These are phyloP conservation scores for Condylura cristata DNA, from an alignment of 2,113 vertebrate species.

Conservation along the genomic window DNA sequence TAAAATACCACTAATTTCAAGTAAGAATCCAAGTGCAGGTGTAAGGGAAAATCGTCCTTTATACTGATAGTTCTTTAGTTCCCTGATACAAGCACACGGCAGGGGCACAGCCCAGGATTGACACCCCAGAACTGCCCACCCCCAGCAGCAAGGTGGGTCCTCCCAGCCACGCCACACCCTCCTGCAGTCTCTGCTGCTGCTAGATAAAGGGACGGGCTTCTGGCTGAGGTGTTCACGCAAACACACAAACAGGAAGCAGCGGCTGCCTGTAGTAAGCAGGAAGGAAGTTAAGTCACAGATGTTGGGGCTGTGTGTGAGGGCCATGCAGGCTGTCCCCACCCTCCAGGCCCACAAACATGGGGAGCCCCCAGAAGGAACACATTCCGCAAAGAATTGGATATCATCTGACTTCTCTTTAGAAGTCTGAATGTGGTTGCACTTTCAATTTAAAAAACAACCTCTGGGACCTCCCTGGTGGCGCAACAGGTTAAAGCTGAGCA, in stretches of 20 bases:
- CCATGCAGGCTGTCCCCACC: rapidly evolving
- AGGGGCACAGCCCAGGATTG: too few relatives aligned
- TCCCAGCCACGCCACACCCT: neutral
- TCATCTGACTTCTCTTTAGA: neutral
- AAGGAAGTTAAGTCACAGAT: neutral
- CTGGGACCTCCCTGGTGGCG: too few relatives aligned
- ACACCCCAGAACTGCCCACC: neutral
- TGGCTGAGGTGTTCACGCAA: neutral
- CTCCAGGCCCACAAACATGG: neutral
- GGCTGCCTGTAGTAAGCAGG: neutral
- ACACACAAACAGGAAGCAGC: neutral
- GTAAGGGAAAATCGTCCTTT: neutral
- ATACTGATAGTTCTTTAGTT: neutral
- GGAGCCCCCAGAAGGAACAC: neutral
- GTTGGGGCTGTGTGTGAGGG: rapidly evolving
- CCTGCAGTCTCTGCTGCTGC: neutral
- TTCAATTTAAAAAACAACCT: neutral
- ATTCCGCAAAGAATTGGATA: neutral
- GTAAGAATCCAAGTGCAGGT: neutral
- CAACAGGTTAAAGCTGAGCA: too few relatives aligned
- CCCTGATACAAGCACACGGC: neutral
- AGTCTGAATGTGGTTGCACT: too few relatives aligned
- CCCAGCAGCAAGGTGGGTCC: neutral
- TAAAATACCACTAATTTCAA: neutral
- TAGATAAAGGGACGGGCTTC: neutral